These are phyloP conservation scores for Schmidtea mediterranea DNA, from an alignment of 1,140 invertebrate genomes.

Conservation along the genomic window DNA sequence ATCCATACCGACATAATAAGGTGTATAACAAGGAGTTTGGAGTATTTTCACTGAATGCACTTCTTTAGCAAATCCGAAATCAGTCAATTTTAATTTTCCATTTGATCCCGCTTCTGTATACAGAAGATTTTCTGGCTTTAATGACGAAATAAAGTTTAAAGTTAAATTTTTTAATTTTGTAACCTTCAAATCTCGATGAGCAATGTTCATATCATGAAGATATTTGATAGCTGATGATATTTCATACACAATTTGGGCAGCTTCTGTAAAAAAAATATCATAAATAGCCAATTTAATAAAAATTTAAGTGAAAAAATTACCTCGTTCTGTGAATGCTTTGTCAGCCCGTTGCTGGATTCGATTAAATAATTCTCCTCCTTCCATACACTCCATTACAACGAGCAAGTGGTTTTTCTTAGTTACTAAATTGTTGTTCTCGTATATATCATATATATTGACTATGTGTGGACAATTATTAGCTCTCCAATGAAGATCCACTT, in stretches of 20 bases:
- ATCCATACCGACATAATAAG: slow-evolving; percentile 7
- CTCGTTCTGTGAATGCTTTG: slow-evolving; percentile 71
- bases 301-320: slow-evolving; percentile 32
- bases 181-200: slow-evolving; percentile 54
- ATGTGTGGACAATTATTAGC: slow-evolving; percentile 58
- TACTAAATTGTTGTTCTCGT: slow-evolving; percentile 57
- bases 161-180: no score
- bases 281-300: no score
- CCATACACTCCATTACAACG: slow-evolving; percentile 94
- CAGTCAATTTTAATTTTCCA: slow-evolving; percentile 70
- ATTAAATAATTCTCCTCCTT: slow-evolving; percentile 79
- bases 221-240: slow-evolving; percentile 76
- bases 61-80: slow-evolving; percentile 99
- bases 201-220: slow-evolving; percentile 75
- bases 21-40: slow-evolving; percentile 17
- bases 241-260: slow-evolving; percentile 69
- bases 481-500: slow-evolving; percentile 79
- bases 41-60: slow-evolving; percentile 43
- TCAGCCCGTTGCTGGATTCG: slow-evolving; percentile 76
- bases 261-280: slow-evolving; percentile 33
- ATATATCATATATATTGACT: slow-evolving; percentile 72
- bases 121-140: slow-evolving; percentile 37
- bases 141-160: no score
- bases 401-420: slow-evolving; percentile 58
- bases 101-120: slow-evolving; percentile 26